A percentile compares a stretch with the other conserved stretches of the same genome.
Conservation (phyloP, 2,888 invertebrate genomes). For the Toxonevra muliebris region DNA sequence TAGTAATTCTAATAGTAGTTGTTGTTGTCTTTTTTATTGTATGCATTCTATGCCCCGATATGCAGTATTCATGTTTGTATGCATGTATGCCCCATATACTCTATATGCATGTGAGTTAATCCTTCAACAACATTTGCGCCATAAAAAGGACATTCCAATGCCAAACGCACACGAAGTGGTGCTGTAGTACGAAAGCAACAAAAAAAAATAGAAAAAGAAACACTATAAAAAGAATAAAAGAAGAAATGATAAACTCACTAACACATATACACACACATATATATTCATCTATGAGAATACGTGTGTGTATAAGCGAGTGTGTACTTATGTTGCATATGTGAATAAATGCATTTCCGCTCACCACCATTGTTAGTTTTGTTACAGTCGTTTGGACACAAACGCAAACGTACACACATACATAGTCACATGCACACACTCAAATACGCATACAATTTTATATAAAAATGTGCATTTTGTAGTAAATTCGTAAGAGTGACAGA, state of each 20-base stretch:
- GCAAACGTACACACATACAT: not conserved
- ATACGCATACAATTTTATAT: not conserved
- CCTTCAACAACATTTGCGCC: slow-evolving; percentile 13
- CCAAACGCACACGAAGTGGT: not conserved
- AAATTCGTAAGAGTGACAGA: no score
- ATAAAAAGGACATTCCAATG: slow-evolving; percentile 13
- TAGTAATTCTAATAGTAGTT: not conserved
- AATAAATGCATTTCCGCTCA: slow-evolving; percentile 1
- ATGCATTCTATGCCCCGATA: no score
- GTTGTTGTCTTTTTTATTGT: not conserved
- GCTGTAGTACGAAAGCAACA: not conserved
- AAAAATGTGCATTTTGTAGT: no score
- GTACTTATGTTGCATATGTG: not conserved
- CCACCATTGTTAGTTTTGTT: not conserved
- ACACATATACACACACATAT: not conserved
- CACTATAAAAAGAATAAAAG: not conserved
- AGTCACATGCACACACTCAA: not conserved
- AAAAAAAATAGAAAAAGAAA: not conserved
- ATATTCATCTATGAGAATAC: not conserved
- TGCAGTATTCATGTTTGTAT: no score
- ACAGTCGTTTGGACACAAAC: not conserved
- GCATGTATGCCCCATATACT: no score
- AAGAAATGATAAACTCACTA: slow-evolving; percentile 1
- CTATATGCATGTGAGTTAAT: not conserved
- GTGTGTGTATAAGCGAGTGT: not conserved